Percentiles rank a stretch among this genome's conserved stretches.
These are phyloP conservation scores for Acrocyrtus sp. DNA, from an alignment of 2,888 invertebrate genomes.

Conservation along the genomic window DNA sequence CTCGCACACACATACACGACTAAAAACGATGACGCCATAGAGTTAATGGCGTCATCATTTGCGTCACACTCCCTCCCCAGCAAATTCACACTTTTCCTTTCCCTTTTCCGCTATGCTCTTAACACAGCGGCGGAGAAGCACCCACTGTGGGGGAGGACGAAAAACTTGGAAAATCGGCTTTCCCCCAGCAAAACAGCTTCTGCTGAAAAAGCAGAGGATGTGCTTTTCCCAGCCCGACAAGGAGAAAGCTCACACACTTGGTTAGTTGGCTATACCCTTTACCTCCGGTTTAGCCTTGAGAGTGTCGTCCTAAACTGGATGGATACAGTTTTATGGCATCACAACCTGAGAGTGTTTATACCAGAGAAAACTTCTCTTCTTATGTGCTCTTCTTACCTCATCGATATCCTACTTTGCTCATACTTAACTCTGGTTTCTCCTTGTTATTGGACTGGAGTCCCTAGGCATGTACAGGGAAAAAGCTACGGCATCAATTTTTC, in stretches of 20 bases:
- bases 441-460: neutral
- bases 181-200: neutral
- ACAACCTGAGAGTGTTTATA: neutral
- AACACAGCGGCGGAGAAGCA: constrained; percentile 16
- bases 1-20: constrained; percentile 1
- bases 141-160: constrained; percentile 48
- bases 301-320: constrained; percentile 4
- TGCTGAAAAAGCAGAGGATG: constrained; percentile 9
- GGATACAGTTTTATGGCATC: constrained; percentile 32
- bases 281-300: constrained; percentile 20
- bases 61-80: constrained; percentile 59
- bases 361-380: neutral
- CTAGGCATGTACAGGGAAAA: neutral
- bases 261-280: neutral
- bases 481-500: neutral
- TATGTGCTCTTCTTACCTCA: constrained; percentile 3
- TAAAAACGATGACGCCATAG: constrained; percentile 61
- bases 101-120: constrained; percentile 21
- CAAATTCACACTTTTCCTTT: constrained; percentile 20
- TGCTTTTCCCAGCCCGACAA: neutral
- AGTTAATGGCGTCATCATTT: constrained; percentile 60
- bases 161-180: constrained; percentile 3
- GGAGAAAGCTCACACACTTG: constrained; percentile 15
- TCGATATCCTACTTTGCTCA: constrained; percentile 4
- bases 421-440: neutral